Base-by-base conservation (phyloP, 1,140 invertebrate genomes). In the Brachionus koreanus region DNA sequence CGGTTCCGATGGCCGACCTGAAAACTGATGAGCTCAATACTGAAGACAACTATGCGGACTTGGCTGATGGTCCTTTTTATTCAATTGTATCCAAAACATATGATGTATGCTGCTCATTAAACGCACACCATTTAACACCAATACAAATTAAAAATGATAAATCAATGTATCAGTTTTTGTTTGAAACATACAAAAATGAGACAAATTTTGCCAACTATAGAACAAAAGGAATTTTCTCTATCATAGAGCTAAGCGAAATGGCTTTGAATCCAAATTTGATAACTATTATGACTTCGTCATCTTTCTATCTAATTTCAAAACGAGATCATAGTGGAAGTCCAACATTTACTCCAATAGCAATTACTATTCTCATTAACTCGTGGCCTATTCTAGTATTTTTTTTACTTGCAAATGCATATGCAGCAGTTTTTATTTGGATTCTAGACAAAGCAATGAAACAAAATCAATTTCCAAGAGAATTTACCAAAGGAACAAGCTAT, bases 361-460 rank as follows among this genome's bases (percentile, higher is more conserved):
- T 79, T 42, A 39, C 76, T n/a, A 79, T 79, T 39, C 37, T 79
- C 5, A 0, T 79, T 3, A 79, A 79, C 13, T 29, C 76, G 19
- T 79, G 76, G 76, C 76, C 76, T 37, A 42, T 79, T 42, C 35
- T 79, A n/a, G 23, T 79, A 16, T 61, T 79, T 43, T 29, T 79
- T 19, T 6, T 79, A 9, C 12, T 79, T n/a, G 76, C 76, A 23
- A 79, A 79, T 79, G 49, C 61, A 12, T 79, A 61, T 43, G 76
- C 76, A 42, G 76, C 46, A 61, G 23, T 79, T 61, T 61, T 65
- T 65, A 13, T 79, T 7, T 79, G 76, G 76, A 61, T 79, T 5
- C n/a, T 79, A 25, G 76, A 79, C 23, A 39, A 43, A 25, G 12
- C 37, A n/a, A 10, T 79, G 35, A 79, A 79, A 5, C 35, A 57